Percentiles rank a stretch among this genome's conserved stretches.
Evolutionary conservation across 2,113 vertebrate genomes (phyloP).

Genomic region (Ptilonorhynchus violaceus): DNA sequence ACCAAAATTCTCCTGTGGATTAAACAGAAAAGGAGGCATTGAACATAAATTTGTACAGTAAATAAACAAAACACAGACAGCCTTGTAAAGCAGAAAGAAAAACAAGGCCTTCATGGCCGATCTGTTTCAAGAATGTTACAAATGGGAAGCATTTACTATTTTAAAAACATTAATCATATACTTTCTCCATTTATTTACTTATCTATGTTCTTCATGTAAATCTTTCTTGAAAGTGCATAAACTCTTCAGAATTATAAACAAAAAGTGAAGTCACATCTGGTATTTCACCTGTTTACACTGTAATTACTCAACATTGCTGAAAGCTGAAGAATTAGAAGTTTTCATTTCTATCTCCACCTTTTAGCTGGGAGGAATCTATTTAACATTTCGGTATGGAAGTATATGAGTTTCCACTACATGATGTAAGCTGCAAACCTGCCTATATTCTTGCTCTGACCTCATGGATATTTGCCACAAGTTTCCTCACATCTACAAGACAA

Average conservation of each 20-base stretch:
- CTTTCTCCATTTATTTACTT: constrained; percentile 72
- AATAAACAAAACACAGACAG: constrained; percentile 70
- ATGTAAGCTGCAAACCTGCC: neutral
- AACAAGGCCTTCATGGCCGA: constrained; percentile 46
- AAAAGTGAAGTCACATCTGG: constrained; percentile 38
- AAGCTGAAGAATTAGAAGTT: constrained; percentile 34
- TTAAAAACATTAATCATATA: constrained; percentile 73
- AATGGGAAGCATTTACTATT: constrained; percentile 73
- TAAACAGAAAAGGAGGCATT: constrained; percentile 54
- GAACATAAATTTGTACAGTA: constrained; percentile 49
- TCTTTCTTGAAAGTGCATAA: constrained; percentile 57
- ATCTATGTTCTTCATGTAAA: constrained; percentile 62
- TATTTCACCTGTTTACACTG: constrained; percentile 63
- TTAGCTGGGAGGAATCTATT: constrained; percentile 21
- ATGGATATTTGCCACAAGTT: neutral
- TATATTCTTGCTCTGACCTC: neutral
- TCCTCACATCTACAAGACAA: neutral
- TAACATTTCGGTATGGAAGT: constrained; percentile 2
- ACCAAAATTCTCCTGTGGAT: constrained; percentile 43
- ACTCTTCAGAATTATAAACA: constrained; percentile 58
- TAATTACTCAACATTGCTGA: constrained; percentile 9
- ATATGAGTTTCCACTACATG: neutral
- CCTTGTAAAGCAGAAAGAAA: constrained; percentile 63
- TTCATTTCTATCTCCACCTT: constrained; percentile 37
- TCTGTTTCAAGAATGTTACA: constrained; percentile 61